Evolutionary conservation across 2,113 vertebrate species (phyloP).

Genomic region (Xenopus borealis): DNA sequence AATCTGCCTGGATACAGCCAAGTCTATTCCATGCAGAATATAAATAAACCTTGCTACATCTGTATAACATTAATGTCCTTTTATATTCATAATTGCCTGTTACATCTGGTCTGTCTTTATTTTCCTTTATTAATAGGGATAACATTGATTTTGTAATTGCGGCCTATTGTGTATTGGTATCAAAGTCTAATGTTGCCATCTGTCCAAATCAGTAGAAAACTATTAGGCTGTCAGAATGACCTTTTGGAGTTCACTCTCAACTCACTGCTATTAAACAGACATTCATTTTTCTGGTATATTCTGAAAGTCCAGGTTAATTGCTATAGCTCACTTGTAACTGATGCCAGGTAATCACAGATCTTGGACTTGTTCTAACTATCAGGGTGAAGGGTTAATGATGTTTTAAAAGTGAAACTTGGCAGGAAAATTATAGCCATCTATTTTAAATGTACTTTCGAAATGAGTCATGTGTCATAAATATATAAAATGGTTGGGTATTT

Average conservation of each 20-base stretch:
- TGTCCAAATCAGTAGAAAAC: conserved; percentile 21
- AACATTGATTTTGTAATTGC: background rate
- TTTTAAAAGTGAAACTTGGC: conserved; percentile 32
- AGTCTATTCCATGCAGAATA: too few relatives aligned
- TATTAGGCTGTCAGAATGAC: conserved; percentile 28
- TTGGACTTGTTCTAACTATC: conserved; percentile 3
- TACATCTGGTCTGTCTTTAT: background rate
- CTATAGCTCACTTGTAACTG: conserved; percentile 33
- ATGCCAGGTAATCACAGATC: conserved; percentile 30
- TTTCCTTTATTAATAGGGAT: background rate
- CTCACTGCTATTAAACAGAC: conserved; percentile 31
- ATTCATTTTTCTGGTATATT: conserved; percentile 24
- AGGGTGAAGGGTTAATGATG: conserved; percentile 41
- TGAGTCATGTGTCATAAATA: conserved; percentile 46
- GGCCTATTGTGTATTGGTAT: background rate
- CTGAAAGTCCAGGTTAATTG: conserved; percentile 39
- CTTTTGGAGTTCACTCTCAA: conserved; percentile 28
- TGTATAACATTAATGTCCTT: too few relatives aligned
- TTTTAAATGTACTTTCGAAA: conserved; percentile 27
- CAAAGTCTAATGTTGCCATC: background rate
- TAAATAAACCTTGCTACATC: too few relatives aligned
- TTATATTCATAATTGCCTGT: too few relatives aligned
- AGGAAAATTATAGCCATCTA: conserved; percentile 28
- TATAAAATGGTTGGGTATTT: conserved; percentile 24
- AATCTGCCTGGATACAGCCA: too few relatives aligned